Evolutionary conservation across 2,797 vertebrate species (phyloP), one percentile per base, ranked within the genome.

Genomic region (Dendrocincla fuliginosa): DNA sequence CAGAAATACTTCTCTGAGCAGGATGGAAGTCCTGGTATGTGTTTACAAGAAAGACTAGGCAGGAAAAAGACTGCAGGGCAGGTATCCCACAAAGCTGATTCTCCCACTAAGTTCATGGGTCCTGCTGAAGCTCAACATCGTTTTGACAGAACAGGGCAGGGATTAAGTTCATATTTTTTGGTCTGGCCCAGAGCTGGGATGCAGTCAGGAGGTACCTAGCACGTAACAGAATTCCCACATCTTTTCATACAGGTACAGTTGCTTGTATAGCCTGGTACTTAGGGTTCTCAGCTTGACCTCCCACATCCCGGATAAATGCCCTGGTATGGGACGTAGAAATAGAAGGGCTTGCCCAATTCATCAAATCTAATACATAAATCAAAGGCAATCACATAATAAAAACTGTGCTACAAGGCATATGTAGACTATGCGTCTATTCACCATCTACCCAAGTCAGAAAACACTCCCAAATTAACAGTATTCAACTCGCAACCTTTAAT

Each of bases 141-240:
- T 53, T 67, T 44, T 59, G 35, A 84, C 18, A 89, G 20, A 67
- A 33, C 3, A 1, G 7, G 3, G 5, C 15, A 65, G 32, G 32
- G 56, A 65, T 0, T 69, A 19, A 69, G 12, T 32, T 64, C 3
- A 0, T 53, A 17, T 27, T 56, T 56, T 50, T 42, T 47, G 7
- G 11, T 42, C 35, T 76, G 27, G 28, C 27, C 32, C 7, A 11
- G 22, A 69, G 25, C 19, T 87, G 27, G 46, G 16, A 79, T 25
- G 24, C 15, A 75, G 15, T 11, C 4, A 53, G 11, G 27, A 39
- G 13, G 18, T 14, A 47, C 16, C 6, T 42, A 68, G 9, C 11
- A 15, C 4, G 17, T 18, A 78, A 64, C 0, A 86, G 13, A 28
- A 42, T 49, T 75, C 24, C 63, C 17, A 18, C 0, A 1, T 39